Evolutionary conservation across 1,140 invertebrate species (phyloP).

Genomic region (Sminthurinus signatus): DNA sequence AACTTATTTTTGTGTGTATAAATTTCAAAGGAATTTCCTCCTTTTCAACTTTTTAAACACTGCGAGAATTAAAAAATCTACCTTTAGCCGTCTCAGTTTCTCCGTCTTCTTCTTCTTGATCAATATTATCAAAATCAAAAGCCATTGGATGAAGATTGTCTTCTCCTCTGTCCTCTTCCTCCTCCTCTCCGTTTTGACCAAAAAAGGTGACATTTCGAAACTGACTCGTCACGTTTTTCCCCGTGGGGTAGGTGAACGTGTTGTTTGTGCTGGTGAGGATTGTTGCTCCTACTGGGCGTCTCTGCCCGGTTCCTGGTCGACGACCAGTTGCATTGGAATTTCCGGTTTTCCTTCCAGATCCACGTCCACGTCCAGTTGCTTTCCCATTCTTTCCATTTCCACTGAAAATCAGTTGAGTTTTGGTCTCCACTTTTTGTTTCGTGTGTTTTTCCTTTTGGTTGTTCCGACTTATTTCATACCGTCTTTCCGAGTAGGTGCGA

Average conservation of each 20-base stretch:
- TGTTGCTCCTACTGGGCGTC: slow-evolving; percentile 7
- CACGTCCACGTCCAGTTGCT: slow-evolving; percentile 7
- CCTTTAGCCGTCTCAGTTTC: not conserved
- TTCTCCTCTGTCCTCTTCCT: slow-evolving; percentile 16
- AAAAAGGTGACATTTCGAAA: slow-evolving; percentile 34
- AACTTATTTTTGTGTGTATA: too few relatives aligned
- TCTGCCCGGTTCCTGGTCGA: slow-evolving; percentile 3
- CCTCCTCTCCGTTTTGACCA: slow-evolving; percentile 12
- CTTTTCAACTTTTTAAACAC: too few relatives aligned
- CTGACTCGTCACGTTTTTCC: slow-evolving; percentile 3
- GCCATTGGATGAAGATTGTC: slow-evolving; percentile 31
- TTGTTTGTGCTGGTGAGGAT: slow-evolving; percentile 25
- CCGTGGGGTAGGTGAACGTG: slow-evolving; percentile 14
- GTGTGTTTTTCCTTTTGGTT: slow-evolving; percentile 17
- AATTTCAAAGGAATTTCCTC: too few relatives aligned
- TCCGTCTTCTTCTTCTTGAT: not conserved
- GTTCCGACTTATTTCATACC: slow-evolving; percentile 29
- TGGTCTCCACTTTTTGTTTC: slow-evolving; percentile 23
- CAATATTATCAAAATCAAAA: not conserved
- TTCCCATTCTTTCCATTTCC: too few relatives aligned
- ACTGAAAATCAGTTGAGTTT: slow-evolving; percentile 32
- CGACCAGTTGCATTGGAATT: too few relatives aligned
- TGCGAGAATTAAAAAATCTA: not conserved
- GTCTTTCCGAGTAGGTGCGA: slow-evolving; percentile 21
- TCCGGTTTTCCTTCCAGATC: not conserved